Base-by-base conservation (phyloP, 2,113 vertebrate genomes). In the Ceratotherium simum region DNA sequence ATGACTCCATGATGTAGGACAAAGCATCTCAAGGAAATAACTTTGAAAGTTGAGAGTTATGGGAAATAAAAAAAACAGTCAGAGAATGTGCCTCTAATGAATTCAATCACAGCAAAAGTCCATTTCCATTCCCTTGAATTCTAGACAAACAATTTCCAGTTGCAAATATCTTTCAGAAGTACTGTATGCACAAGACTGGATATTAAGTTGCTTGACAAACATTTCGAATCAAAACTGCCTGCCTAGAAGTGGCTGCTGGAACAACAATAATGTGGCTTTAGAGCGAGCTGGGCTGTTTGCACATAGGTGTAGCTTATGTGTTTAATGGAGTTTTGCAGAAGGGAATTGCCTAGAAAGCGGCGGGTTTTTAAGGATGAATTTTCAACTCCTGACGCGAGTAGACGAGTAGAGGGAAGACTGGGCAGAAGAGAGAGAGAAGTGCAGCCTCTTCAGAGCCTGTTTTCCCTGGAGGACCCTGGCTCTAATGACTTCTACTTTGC, bases 71-170 rank as follows among this genome's bases (percentile, higher is more conserved):
- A 94, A 46, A 97, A 95, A 85, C 96, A 98, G 96, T 96, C 97
- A 97, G 65, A 97, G 92, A 96, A 98, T 58, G 91, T 90, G 69
- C 88, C 86, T 6, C 96, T 98, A 98, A 99, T 97, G 97, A 99
- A 98, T 98, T 98, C 98, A 90, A 97, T 64, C 96, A 96, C 93
- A 96, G 93, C 60, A 92, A 67, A 98, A 97, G 97, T 96, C 97
- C 93, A 98, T 98, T 99, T 98, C 96, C 76, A 81, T 93, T 86
- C 36, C 97, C 80, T 96, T 90, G 98, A 73, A 79, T 97, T 98
- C 98, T 97, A 96, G 96, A 96, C 91, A 98, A 98, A 98, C 97
- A 98, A 98, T 98, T 98, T 98, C 87, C 82, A 86, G 97, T 92
- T 76, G 96, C 97, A 98, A 98, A 98, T 96, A 91, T 96, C 97